A percentile compares a stretch with the other conserved stretches of the same genome.
Evolutionary conservation across 2,113 vertebrate genomes (phyloP).

Genomic region (Passer domesticus): DNA sequence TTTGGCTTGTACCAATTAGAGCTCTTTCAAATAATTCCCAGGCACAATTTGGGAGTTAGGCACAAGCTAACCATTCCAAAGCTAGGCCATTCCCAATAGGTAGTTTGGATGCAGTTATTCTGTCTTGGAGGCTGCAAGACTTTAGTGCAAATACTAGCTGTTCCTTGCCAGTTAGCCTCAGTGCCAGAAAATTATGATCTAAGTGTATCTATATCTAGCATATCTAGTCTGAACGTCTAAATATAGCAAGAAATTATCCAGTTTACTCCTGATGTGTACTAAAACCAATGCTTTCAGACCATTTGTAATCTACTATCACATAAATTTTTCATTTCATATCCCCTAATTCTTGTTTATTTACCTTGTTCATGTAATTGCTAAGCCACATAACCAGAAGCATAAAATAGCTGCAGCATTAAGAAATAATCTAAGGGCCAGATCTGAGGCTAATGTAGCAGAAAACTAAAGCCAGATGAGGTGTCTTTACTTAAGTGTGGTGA

Average conservation of each 20-base stretch:
- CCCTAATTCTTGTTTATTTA: neutral
- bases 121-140: neutral
- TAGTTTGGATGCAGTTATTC: neutral
- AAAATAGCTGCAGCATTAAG: neutral
- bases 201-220: neutral
- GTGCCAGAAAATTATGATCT: neutral
- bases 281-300: neutral
- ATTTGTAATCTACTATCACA: neutral
- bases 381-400: neutral
- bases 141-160: neutral
- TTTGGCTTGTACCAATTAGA: neutral
- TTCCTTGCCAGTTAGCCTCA: neutral
- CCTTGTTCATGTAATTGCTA: neutral
- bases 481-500: neutral
- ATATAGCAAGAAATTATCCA: neutral
- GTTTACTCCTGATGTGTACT: neutral
- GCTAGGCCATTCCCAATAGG: neutral
- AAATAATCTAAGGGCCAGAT: neutral
- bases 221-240: neutral
- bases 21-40: neutral
- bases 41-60: neutral
- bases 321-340: neutral
- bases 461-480: neutral
- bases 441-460: slow-evolving; percentile 22
- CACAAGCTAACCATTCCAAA: neutral